phyloP scores from a whole-genome alignment of 2,888 invertebrate genomes.

The Rosalia funebris region DNA sequence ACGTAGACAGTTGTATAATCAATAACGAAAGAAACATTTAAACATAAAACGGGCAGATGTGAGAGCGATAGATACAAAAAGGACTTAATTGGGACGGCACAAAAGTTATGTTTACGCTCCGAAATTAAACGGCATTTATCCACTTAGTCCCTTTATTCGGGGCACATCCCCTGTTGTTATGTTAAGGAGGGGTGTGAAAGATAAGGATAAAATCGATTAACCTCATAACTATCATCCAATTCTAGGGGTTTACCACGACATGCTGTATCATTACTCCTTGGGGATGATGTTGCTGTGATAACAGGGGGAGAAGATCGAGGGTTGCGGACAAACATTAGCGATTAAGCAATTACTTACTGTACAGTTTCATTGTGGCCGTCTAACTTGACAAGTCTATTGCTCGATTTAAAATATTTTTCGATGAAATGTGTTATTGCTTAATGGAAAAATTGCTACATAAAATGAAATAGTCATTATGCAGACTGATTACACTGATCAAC shows the following conservation, averaged over 20 bases:
- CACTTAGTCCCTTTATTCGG: conserved; percentile 30
- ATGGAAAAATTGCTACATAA: too few relatives aligned
- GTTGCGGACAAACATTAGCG: conserved; percentile 22
- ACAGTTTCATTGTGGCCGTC: conserved; percentile 13
- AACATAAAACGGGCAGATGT: too few relatives aligned
- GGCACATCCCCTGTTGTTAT: conserved; percentile 14
- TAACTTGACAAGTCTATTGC: too few relatives aligned
- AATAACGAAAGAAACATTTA: too few relatives aligned
- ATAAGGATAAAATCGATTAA: conserved; percentile 45
- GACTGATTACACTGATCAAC: too few relatives aligned
- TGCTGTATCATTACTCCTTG: conserved; percentile 45
- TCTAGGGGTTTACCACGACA: conserved; percentile 44
- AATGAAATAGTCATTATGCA: too few relatives aligned
- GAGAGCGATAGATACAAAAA: conserved; percentile 3
- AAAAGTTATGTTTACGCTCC: conserved; percentile 17
- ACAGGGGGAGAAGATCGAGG: conserved; percentile 36
- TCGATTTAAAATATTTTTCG: too few relatives aligned
- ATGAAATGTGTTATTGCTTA: too few relatives aligned
- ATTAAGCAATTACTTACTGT: conserved; percentile 32
- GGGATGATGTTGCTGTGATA: conserved; percentile 43
- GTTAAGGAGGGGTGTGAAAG: conserved; percentile 32
- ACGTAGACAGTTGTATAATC: too few relatives aligned
- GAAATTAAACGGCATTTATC: conserved; percentile 32
- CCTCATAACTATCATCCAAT: conserved; percentile 43
- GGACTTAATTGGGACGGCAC: not conserved